Base-by-base conservation (phyloP, 2,888 invertebrate species). In the Byasa hedistus region DNA sequence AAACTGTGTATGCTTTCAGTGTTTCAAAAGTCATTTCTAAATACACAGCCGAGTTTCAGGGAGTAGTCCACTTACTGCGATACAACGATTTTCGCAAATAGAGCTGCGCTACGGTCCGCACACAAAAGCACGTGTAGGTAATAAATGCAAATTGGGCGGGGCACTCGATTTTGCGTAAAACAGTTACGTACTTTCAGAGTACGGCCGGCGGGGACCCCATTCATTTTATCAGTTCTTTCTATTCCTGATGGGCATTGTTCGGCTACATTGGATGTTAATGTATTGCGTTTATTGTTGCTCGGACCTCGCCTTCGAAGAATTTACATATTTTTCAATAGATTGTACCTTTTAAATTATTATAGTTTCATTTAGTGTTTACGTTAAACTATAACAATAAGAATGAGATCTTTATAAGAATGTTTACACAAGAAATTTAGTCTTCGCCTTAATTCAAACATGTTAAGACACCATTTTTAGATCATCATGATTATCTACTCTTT, bases 141-240 rank as follows among this genome's bases (percentile, higher is more conserved):
- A 86, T 85, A 81, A 82, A 86, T 86, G 86, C 84, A 86, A 85
- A 86, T 86, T 86, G 85, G 79, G 70, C 44, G 2, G 57, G 66
- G 72, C 78, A 76, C 79, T 79, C 80, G 76, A 78, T 79, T 78
- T 78, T 62, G 76, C 72, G 73, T 76, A 74, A 79, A 80, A 77
- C 73, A 77, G 79, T 80, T 79, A 76, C 71, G 69, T 61, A 68
- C 64, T 68, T 61, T 59, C 64, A 39, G 55, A 27, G 17, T 52
- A 57, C 52, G 52, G 61, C 39, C 39, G 57, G 51, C 48, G 27
- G 63, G 32, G 32, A 10, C 69, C 65, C 69, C 70, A 70, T 71
- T 62, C 72, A 68, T 70, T 73, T 72, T 73, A 73, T 70, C 73
- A 73, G 70, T 71, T 73, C 70, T 69, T 69, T 69, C 70, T 70